Evolutionary conservation across 2,797 vertebrate species (phyloP), one percentile per base, ranked within the genome.

Genomic region (Lacerta viridis): DNA sequence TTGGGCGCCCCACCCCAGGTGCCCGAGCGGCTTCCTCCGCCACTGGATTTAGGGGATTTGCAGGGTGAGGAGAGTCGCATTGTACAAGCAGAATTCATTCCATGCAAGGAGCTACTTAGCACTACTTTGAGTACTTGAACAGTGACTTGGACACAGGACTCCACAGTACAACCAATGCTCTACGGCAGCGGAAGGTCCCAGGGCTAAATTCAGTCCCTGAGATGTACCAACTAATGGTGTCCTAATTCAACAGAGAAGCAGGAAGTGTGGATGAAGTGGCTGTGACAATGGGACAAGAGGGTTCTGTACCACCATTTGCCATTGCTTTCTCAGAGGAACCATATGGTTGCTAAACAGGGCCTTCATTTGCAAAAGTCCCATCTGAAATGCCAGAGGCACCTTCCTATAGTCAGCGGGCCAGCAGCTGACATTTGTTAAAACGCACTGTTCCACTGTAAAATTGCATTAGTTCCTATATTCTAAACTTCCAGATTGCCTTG

Each of bases 1-100:
- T 3, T 46, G 3, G 46, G 46, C 0, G 0, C 11, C 1, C 46
- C 46, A 50, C 3, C 11, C 50, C 3, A 50, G 50, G 50, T 1
- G 1, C 11, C 50, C 3, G 11, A 50, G 13, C 13, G 3, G 3
- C 50, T 55, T 55, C 50, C 13, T 55, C 50, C 13, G 1, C 50
- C 50, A 55, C 50, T 55, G 13, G 13, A 55, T 55, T 55, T 15
- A 55, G 50, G 50, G 50, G 50, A 3, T 1, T 55, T 15, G 13
- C 50, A 55, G 50, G 50, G 50, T 55, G 50, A 55, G 13, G 50
- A 55, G 50, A 55, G 50, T 55, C 13, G 1, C 3, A 15, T 55
- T 15, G 13, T 55, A 55, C 50, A 55, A 55, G 11, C 13, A 55
- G 50, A 55, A 55, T 13, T 55, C 50, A 55, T 55, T 55, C 50